Evolutionary conservation across 1,140 invertebrate species (phyloP), one percentile per base, ranked within the genome.

Genomic region (Procambarus virginalis): DNA sequence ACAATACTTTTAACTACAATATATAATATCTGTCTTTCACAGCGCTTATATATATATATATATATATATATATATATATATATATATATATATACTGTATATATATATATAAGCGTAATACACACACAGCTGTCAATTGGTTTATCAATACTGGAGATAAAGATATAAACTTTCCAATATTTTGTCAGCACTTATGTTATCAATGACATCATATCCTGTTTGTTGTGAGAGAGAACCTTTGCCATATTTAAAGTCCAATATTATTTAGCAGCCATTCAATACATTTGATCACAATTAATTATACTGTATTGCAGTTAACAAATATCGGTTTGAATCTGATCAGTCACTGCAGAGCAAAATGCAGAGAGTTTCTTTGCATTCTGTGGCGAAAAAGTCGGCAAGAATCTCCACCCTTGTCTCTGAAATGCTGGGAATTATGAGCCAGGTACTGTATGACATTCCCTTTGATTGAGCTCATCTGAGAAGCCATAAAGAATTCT

Each of bases 281-380:
- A 55, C 55, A 34, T 10, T 10, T 34, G 22, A 58, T 8, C 2
- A 79, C n/a, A 2, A 22, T 60, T 51, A 20, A 20, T 84, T 68
- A 48, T 75, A n/a, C 70, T 80, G 20, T 75, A n/a, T 80, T 80
- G 20, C 51, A 86, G 88, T 89, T 46, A 89, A 89, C 58, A 90
- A 90, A 64, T 90, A 90, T 55, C 89, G 89, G 0, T 49, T 48
- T 84, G 89, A 77, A 17, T 78, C 46, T 73, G 89, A 90, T 75
- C 83, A 90, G 68, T 90, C 89, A 3, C 77, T 90, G 0, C 89
- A 90, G n/a, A 85, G 89, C 70, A 90, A 86, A 20, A 90, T 90
- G 89, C 89, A 90, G 78, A 55, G 78, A 64, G 77, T 90, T 3
- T 79, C 82, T 77, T 75, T 90, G 49, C 89, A 90, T 49, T 90